A percentile compares a stretch with the other conserved stretches of the same genome.
Conservation (phyloP, 2,888 invertebrate species). For the Ligdia adustata region DNA sequence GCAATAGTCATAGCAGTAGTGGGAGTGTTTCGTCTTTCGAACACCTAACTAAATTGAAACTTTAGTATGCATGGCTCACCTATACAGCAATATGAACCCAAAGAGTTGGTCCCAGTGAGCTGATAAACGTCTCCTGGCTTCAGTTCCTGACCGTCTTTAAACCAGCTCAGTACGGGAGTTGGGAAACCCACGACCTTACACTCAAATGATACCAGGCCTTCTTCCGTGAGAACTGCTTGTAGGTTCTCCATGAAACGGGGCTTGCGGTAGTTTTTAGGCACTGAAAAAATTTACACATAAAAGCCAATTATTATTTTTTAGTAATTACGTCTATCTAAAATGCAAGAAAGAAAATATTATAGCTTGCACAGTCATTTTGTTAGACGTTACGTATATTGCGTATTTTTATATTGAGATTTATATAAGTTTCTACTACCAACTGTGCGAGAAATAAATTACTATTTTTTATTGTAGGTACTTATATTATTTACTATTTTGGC, state of each 20-base stretch:
- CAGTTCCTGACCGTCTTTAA: constrained; percentile 95
- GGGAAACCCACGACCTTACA: constrained; percentile 97
- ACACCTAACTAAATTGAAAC: no score
- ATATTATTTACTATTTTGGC: no score
- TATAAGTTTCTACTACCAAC: no score
- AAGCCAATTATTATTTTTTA: no score
- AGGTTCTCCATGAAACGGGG: constrained; percentile 96
- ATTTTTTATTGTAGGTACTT: no score
- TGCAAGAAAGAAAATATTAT: no score
- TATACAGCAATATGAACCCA: constrained; percentile 94
- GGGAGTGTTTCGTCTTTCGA: neutral
- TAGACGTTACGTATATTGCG: no score
- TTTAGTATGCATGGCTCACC: neutral
- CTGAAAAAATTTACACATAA: no score
- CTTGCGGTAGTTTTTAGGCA: constrained; percentile 95
- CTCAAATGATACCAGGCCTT: constrained; percentile 96
- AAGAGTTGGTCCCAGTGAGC: constrained; percentile 94
- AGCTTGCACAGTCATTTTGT: no score
- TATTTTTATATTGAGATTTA: no score
- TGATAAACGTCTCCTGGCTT: constrained; percentile 97
- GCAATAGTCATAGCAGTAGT: neutral
- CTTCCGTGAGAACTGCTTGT: constrained; percentile 94
- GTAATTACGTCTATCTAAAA: no score
- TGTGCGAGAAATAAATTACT: no score
- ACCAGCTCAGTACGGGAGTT: constrained; percentile 94